Percentiles rank a stretch among this genome's conserved stretches.
These are phyloP conservation scores for Hirtodrosophila duncani DNA, from an alignment of 2,888 invertebrate genomes.

Conservation along the genomic window DNA sequence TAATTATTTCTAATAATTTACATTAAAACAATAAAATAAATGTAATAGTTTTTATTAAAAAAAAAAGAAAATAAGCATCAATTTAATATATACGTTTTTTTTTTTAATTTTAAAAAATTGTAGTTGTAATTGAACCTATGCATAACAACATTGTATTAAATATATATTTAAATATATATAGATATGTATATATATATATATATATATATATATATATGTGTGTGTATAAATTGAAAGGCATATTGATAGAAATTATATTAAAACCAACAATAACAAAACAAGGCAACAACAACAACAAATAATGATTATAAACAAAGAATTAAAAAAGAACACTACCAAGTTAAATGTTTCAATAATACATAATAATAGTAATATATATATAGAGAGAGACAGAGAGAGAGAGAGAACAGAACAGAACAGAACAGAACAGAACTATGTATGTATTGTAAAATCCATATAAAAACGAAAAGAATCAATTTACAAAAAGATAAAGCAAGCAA, in stretches of 20 bases:
- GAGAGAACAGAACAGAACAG: conserved; percentile 26
- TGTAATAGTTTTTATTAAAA: conserved; percentile 70
- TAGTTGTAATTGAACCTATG: conserved; percentile 61
- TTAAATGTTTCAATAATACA: conserved; percentile 67
- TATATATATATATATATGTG: conserved; percentile 27
- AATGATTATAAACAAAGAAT: conserved; percentile 20
- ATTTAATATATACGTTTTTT: too few species aligned
- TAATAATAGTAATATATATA: conserved; percentile 42
- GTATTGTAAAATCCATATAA: too few species aligned
- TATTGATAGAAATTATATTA: conserved; percentile 58
- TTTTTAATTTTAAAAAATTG: conserved; percentile 56
- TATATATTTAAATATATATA: conserved; percentile 9
- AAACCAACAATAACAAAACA: conserved; percentile 31
- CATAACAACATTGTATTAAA: conserved; percentile 62
- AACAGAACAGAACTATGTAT: conserved; percentile 18
- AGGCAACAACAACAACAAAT: conserved; percentile 21
- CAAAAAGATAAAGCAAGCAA: conserved; percentile 1
- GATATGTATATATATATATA: conserved; percentile 14
- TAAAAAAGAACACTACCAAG: conserved; percentile 50
- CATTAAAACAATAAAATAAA: conserved; percentile 57
- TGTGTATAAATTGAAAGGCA: conserved; percentile 62
- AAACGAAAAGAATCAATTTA: not conserved
- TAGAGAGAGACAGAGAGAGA: conserved; percentile 7
- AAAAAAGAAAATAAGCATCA: conserved; percentile 19
- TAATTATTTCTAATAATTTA: conserved; percentile 53